Conservation (phyloP, 2,797 vertebrate species). For the Mus minutoides region DNA sequence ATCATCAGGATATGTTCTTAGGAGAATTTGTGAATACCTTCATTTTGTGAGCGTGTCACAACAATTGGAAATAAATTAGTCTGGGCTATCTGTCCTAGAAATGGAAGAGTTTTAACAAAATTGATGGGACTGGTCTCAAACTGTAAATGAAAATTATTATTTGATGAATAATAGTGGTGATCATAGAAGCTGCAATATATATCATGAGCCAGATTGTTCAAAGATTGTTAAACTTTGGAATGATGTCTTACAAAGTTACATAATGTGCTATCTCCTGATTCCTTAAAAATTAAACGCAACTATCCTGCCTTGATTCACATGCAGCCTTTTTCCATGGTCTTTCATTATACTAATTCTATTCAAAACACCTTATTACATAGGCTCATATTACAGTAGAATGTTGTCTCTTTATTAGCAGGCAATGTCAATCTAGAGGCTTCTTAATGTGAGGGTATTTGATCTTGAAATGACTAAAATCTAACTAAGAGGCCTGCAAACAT, state of each 20-base stretch:
- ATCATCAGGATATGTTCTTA: constrained; percentile 40
- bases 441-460: constrained; percentile 32
- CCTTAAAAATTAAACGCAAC: constrained; percentile 64
- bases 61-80: constrained; percentile 64
- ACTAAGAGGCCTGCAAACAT: not conserved
- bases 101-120: constrained; percentile 66
- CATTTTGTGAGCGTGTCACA: constrained; percentile 43
- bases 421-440: not conserved
- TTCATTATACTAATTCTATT: constrained; percentile 44
- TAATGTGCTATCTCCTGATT: constrained; percentile 40
- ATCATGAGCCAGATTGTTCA: not conserved
- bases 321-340: not conserved
- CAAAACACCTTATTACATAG: not conserved
- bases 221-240: not conserved
- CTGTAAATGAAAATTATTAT: constrained; percentile 42
- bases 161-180: constrained; percentile 60
- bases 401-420: not conserved
- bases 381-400: constrained; percentile 5
- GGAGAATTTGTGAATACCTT: constrained; percentile 48
- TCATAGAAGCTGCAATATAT: constrained; percentile 10
- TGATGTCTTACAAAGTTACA: constrained; percentile 46
- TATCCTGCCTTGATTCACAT: constrained; percentile 11
- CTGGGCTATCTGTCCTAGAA: constrained; percentile 46
- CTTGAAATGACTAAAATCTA: constrained; percentile 55
- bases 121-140: constrained; percentile 25